Percentiles rank a stretch among this genome's conserved stretches.
Conservation (phyloP, 2,888 invertebrate genomes). For the Nesidiocoris tenuis region DNA sequence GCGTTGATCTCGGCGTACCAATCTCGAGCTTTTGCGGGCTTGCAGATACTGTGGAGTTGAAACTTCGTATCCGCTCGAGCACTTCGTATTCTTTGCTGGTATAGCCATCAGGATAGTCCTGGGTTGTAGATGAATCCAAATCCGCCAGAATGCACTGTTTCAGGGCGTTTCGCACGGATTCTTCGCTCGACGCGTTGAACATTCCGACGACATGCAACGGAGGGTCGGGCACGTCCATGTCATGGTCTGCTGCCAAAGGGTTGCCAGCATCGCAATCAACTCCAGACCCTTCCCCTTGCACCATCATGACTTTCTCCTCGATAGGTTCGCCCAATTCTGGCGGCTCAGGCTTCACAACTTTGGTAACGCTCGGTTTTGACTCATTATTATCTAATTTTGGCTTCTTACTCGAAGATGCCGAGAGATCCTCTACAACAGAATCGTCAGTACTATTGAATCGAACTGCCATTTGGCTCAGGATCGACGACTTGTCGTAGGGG, state of each 20-base stretch:
- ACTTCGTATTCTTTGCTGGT: neutral
- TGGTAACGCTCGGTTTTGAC: slow-evolving; percentile 65
- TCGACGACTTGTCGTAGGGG: slow-evolving; percentile 16
- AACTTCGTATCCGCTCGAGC: neutral
- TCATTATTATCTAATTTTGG: slow-evolving; percentile 26
- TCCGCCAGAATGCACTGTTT: slow-evolving; percentile 15
- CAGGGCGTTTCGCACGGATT: slow-evolving; percentile 2
- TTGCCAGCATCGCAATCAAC: slow-evolving; percentile 74
- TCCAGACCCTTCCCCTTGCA: slow-evolving; percentile 73
- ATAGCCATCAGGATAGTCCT: neutral
- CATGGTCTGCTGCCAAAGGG: slow-evolving; percentile 52
- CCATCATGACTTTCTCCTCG: slow-evolving; percentile 68
- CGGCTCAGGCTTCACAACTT: slow-evolving; percentile 59
- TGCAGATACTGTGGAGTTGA: slow-evolving; percentile 59
- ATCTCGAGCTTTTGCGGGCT: neutral
- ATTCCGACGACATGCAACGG: slow-evolving; percentile 11
- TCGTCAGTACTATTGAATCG: slow-evolving; percentile 42
- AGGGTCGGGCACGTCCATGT: neutral
- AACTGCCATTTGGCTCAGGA: slow-evolving; percentile 45
- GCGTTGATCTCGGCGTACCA: slow-evolving; percentile 43
- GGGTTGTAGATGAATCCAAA: neutral
- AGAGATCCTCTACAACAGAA: slow-evolving; percentile 11
- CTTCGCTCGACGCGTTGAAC: slow-evolving; percentile 30
- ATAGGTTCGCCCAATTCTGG: slow-evolving; percentile 65
- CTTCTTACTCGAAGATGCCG: slow-evolving; percentile 26